These are phyloP conservation scores for Nothocercus nigrocapillus DNA, from an alignment of 2,113 vertebrate species.

Conservation along the genomic window DNA sequence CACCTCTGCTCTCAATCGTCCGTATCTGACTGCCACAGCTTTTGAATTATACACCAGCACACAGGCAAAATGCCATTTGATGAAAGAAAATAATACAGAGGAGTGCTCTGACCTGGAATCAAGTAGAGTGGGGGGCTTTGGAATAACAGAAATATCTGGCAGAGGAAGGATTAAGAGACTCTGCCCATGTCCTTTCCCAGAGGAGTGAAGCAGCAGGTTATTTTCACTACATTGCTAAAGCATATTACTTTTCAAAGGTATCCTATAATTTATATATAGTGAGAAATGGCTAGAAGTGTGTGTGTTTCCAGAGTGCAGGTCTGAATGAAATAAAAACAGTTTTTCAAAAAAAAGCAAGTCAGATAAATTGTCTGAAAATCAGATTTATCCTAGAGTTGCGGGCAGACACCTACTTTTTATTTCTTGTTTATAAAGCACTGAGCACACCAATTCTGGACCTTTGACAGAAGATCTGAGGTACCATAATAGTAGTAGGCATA, in stretches of 20 bases:
- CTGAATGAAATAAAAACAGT: background rate
- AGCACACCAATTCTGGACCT: background rate
- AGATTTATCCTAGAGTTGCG: background rate
- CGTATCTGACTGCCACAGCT: background rate
- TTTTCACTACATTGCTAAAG: background rate
- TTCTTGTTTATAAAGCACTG: background rate
- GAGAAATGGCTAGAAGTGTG: background rate
- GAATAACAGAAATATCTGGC: constrained; percentile 17
- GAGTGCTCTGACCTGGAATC: background rate
- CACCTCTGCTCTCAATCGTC: background rate
- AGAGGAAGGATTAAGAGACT: background rate
- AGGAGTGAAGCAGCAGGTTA: background rate
- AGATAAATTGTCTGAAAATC: background rate
- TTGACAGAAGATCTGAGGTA: background rate
- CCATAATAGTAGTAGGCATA: background rate
- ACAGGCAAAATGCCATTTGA: background rate
- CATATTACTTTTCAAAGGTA: background rate
- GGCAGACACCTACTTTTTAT: background rate
- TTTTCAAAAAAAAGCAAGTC: background rate
- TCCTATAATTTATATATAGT: background rate
- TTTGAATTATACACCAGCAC: background rate
- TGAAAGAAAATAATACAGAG: background rate
- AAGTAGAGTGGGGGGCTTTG: background rate
- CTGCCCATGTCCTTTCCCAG: background rate
- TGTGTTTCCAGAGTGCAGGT: background rate